Percentiles rank a stretch among this genome's conserved stretches.
These are phyloP conservation scores for Empidonax alnorum DNA, from an alignment of 2,113 vertebrate genomes.

Conservation along the genomic window DNA sequence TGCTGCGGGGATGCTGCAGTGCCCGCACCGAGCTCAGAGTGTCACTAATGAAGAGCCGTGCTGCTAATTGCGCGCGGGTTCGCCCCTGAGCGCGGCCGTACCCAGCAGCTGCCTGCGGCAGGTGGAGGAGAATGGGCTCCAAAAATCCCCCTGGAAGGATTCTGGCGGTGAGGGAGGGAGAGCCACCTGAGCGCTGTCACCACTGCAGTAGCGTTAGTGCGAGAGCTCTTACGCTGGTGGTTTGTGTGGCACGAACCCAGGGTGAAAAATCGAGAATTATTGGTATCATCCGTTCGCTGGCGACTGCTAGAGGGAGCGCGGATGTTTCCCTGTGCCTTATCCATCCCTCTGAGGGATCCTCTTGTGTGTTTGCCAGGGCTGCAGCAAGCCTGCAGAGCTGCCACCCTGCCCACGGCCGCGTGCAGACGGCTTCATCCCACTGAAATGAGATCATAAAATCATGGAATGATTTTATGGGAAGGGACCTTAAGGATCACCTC, in stretches of 20 bases:
- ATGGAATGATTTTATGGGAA: background rate
- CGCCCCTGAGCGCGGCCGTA: background rate
- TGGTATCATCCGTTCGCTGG: background rate
- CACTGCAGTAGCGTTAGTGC: background rate
- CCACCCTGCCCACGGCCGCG: background rate
- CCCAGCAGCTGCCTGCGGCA: background rate
- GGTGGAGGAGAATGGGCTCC: background rate
- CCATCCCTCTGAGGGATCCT: background rate
- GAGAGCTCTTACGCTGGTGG: background rate
- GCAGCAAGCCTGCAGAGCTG: conserved; percentile 11
- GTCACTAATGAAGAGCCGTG: background rate
- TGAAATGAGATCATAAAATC: background rate
- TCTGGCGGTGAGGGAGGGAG: background rate
- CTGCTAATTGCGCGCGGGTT: background rate
- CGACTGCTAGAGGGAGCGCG: conserved; percentile 56
- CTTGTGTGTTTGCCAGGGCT: background rate
- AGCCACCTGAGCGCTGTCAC: background rate
- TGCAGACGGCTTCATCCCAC: background rate
- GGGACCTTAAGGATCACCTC: background rate
- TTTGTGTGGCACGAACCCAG: background rate
- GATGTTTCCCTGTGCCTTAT: background rate
- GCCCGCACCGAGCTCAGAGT: background rate
- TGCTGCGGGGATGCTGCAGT: background rate
- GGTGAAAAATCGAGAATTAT: conserved; percentile 34
- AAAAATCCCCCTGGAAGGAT: background rate